Evolutionary conservation across 1,140 invertebrate species (phyloP).

Genomic region (Listronotus oregonensis): DNA sequence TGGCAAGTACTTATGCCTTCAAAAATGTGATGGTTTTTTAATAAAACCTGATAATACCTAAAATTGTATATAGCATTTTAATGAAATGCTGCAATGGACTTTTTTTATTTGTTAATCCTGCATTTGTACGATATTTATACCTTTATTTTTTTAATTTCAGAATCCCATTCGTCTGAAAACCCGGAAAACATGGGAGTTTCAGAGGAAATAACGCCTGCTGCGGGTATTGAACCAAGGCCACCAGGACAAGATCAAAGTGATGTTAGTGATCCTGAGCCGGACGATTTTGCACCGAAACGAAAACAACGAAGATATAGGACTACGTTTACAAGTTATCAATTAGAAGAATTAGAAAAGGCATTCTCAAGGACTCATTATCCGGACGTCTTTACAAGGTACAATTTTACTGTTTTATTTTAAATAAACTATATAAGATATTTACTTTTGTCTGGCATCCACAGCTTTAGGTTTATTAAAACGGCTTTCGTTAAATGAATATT

Average conservation of each 20-base stretch:
- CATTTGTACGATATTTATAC: no score
- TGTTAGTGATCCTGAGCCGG: conserved; percentile 70
- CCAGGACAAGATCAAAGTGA: conserved; percentile 50
- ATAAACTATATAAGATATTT: no score
- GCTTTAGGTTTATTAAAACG: no score
- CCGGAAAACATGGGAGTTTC: conserved; percentile 54
- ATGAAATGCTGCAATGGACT: no score
- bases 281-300: conserved; percentile 84
- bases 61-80: no score
- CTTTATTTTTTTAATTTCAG: conserved; percentile 48
- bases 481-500: no score
- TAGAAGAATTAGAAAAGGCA: conserved; percentile 96
- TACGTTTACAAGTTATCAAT: conserved; percentile 93
- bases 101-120: no score
- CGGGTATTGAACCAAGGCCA: conserved; percentile 49
- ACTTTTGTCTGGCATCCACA: no score
- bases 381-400: conserved; percentile 94
- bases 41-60: no score
- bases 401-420: neutral
- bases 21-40: no score
- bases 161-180: conserved; percentile 52
- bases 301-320: conserved; percentile 92
- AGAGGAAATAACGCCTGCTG: conserved; percentile 51
- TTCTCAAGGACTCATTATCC: conserved; percentile 97
- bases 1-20: no score